Evolutionary conservation across 2,797 vertebrate genomes (phyloP).

Genomic region (Xyrichtys novacula): DNA sequence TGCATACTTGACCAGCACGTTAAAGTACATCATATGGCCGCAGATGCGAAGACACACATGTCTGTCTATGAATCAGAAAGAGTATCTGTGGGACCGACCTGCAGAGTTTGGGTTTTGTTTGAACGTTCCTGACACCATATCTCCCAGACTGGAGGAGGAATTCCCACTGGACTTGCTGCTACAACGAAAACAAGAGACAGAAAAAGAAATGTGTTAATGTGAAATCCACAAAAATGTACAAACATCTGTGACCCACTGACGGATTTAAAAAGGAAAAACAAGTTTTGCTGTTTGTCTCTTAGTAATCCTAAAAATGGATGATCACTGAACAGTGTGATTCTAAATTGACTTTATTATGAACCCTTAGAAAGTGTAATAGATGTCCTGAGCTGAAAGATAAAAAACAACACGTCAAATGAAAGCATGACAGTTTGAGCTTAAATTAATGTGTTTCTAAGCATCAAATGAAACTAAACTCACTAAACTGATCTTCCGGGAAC

Average conservation of each 20-base stretch:
- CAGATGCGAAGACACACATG: not conserved
- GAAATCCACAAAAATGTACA: slow-evolving; percentile 18
- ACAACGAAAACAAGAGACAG: slow-evolving; percentile 31
- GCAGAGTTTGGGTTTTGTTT: slow-evolving; percentile 93
- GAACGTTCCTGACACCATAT: slow-evolving; percentile 97
- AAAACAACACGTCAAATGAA: too few relatives aligned
- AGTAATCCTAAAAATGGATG: not conserved
- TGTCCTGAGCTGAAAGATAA: not conserved
- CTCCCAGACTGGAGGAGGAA: slow-evolving; percentile 98
- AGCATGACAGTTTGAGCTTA: too few relatives aligned
- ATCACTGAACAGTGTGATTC: not conserved
- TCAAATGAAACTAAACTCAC: too few relatives aligned
- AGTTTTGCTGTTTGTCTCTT: not conserved
- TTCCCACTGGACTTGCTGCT: slow-evolving; percentile 95
- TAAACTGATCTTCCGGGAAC: too few relatives aligned
- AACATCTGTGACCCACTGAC: not conserved
- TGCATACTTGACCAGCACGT: not conserved
- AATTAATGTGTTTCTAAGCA: too few relatives aligned
- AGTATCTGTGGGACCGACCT: slow-evolving; percentile 79
- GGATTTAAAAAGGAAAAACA: not conserved
- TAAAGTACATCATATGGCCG: not conserved
- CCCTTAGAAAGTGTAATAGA: too few relatives aligned
- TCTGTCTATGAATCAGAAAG: not conserved
- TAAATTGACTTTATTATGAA: not conserved
- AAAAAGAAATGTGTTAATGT: slow-evolving; percentile 23